phyloP scores from a whole-genome alignment of 1,140 invertebrate species.

The Caerostris darwini region DNA sequence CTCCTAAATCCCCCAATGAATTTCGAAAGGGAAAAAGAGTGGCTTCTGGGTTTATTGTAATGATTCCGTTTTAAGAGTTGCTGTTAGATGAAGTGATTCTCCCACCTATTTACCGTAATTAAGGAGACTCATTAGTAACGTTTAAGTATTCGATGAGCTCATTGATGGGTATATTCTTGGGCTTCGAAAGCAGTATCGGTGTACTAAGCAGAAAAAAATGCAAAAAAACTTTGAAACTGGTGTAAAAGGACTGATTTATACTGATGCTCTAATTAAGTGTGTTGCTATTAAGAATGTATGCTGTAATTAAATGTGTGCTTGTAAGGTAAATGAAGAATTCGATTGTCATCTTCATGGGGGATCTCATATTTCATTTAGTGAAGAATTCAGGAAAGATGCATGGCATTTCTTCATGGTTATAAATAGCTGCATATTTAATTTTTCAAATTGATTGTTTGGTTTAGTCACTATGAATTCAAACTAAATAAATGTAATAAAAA shows the following conservation, averaged over 20 bases:
- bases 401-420: too few relatives aligned
- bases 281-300: neutral
- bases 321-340: neutral
- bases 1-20: neutral
- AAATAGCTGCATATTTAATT: too few relatives aligned
- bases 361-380: too few relatives aligned
- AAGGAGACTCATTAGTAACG: neutral
- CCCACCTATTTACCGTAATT: constrained; percentile 30
- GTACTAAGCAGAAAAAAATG: neutral
- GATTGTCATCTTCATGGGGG: too few relatives aligned
- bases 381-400: too few relatives aligned
- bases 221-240: neutral
- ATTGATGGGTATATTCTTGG: neutral
- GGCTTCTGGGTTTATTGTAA: neutral
- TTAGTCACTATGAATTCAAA: too few relatives aligned
- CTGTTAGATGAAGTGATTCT: neutral
- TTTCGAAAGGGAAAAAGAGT: neutral
- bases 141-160: neutral
- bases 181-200: neutral
- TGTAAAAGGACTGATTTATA: neutral
- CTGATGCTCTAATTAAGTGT: neutral
- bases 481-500: too few relatives aligned
- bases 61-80: neutral
- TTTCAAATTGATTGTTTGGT: too few relatives aligned
- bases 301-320: neutral